phyloP scores from a whole-genome alignment of 2,888 invertebrate genomes.

The Hypena proboscidalis region DNA sequence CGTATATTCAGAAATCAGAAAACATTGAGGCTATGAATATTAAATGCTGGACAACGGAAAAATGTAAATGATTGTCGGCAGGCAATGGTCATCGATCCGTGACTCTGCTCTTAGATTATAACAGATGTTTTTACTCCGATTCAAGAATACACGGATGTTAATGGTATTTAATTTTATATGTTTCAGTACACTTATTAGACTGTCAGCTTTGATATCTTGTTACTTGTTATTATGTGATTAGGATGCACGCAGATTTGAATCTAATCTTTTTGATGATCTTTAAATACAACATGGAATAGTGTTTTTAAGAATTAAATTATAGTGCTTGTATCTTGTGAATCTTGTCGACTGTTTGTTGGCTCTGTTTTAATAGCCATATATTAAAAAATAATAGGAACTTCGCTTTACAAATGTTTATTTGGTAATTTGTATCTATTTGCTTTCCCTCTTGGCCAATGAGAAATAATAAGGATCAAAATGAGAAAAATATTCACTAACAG shows the following conservation, averaged over 20 bases:
- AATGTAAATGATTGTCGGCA: slow-evolving; percentile 50
- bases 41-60: slow-evolving; percentile 50
- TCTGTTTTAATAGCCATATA: no score
- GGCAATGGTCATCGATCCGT: slow-evolving; percentile 50
- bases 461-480: no score
- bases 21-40: slow-evolving; percentile 51
- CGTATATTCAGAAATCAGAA: slow-evolving; percentile 45
- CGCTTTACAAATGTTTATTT: no score
- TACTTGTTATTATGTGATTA: slow-evolving; percentile 1
- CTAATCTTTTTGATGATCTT: no score
- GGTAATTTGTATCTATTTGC: no score
- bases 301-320: no score
- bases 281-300: no score
- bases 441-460: no score
- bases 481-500: no score
- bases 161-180: neutral
- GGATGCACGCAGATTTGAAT: neutral
- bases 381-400: no score
- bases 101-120: slow-evolving; percentile 24
- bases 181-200: slow-evolving; percentile 3
- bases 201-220: neutral
- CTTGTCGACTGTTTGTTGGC: no score
- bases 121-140: slow-evolving; percentile 18
- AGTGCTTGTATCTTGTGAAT: no score
- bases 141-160: slow-evolving; percentile 2